phyloP scores from a whole-genome alignment of 2,797 vertebrate species.

The Paguma larvata region DNA sequence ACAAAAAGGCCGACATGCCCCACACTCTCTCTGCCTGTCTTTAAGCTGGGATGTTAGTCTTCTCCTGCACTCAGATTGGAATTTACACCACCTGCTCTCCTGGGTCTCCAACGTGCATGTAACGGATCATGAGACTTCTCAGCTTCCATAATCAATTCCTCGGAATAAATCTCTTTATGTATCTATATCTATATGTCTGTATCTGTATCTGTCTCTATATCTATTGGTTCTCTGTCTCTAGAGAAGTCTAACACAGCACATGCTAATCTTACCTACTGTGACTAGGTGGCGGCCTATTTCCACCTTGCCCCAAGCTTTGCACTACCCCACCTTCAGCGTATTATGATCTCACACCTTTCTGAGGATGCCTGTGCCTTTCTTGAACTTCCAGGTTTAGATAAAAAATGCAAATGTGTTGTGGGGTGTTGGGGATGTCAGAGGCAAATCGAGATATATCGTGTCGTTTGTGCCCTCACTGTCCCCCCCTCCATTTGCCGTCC shows the following conservation, averaged over 20 bases:
- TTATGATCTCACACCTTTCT: neutral
- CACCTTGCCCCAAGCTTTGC: neutral
- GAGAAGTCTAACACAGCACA: neutral
- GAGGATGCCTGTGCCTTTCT: neutral
- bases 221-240: neutral
- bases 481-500: neutral
- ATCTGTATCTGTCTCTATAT: neutral
- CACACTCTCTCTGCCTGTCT: neutral
- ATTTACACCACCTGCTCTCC: neutral
- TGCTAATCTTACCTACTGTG: neutral
- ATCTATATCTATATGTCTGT: too few species aligned
- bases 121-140: neutral
- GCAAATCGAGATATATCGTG: neutral
- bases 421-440: neutral
- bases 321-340: neutral
- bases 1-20: neutral
- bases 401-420: neutral
- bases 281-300: neutral
- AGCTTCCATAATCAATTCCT: neutral
- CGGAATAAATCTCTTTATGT: neutral
- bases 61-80: neutral
- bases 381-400: neutral
- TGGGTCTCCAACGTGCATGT: neutral
- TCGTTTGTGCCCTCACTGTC: neutral
- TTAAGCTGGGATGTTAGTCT: neutral